Base-by-base conservation (phyloP, 2,888 invertebrate species). In the Criorhina ranunculi region DNA sequence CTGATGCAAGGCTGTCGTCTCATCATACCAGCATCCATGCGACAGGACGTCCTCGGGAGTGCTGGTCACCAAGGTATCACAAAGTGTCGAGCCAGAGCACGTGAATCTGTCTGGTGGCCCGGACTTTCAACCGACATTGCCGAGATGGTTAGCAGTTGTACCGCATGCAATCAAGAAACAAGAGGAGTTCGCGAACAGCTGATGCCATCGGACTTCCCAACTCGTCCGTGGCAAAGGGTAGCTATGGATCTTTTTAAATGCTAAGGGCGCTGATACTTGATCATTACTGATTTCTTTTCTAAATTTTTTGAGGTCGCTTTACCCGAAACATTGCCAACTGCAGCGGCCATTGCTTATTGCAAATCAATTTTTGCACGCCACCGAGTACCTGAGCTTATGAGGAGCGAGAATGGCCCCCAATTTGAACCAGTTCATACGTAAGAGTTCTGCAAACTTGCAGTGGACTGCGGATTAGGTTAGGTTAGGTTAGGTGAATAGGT, bases 401-500 rank as follows among this genome's bases (percentile, higher is more conserved):
- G 33, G 35, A 73, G 24, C 42, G 44, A 64, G 35, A 64, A 64
- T 1, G 35, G 42, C 1, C n/a, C 53, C 5, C 12, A 73, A 8
- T 35, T 62, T 19, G 35, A 73, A 53, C 53, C 55, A 73, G 33
- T 64, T 11, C 62, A 35, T 11, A 44, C 64, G 24, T 73, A 44
- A 42, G 59, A 59, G 15, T 53, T 44, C 62, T 44, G 33, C 11
- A 29, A 62, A 3, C 64, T 73, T 37, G 8, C 35, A 55, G 24
- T 44, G 9, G 73, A 73, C 35, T 70, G 29, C 12, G 72, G 53
- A 53, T 62, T 62, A n/a, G n/a, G n/a, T n/a, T n/a, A n/a, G n/a
- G n/a, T n/a, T n/a, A n/a, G n/a, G n/a, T n/a, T n/a, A n/a, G n/a
- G n/a, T n/a, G n/a, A n/a, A n/a, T n/a, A n/a, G n/a, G n/a, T n/a